A percentile compares a stretch with the other conserved stretches of the same genome.
phyloP scores from a whole-genome alignment of 2,113 vertebrate genomes.

The Marmota flaviventris region DNA sequence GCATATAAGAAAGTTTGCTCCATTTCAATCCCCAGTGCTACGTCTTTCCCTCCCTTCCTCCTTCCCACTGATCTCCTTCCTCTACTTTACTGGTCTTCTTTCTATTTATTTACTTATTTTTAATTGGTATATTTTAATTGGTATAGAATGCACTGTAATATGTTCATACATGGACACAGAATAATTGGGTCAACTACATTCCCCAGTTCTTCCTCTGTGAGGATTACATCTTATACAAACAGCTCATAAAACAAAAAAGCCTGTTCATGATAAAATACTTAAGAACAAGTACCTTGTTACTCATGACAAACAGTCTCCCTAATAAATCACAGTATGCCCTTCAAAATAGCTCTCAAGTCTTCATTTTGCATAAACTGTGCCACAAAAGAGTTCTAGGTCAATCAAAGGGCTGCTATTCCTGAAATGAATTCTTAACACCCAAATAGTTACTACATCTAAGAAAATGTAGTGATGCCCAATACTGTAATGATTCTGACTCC shows the following conservation, averaged over 20 bases:
- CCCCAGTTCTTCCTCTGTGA: background rate
- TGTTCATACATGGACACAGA: too few relatives aligned
- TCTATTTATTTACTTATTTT: too few relatives aligned
- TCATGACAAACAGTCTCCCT: background rate
- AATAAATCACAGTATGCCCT: background rate
- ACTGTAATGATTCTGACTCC: background rate
- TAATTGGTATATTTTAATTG: too few relatives aligned
- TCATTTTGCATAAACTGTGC: background rate
- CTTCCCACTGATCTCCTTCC: too few relatives aligned
- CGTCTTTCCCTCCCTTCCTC: too few relatives aligned
- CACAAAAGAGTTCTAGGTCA: background rate
- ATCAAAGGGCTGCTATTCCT: background rate
- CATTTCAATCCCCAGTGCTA: too few relatives aligned
- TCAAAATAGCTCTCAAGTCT: background rate
- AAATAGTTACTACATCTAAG: conserved; percentile 12
- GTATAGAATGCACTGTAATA: too few relatives aligned
- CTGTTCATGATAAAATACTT: conserved; percentile 3
- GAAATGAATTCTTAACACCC: conserved; percentile 46
- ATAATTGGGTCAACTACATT: too few relatives aligned
- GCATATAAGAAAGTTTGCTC: too few relatives aligned
- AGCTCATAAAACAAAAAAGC: background rate
- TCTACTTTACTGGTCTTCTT: too few relatives aligned
- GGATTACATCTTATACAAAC: background rate
- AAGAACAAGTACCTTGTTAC: background rate
- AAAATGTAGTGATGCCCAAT: conserved; percentile 3